These are phyloP conservation scores for Leucania comma DNA, from an alignment of 2,888 invertebrate species.

Conservation along the genomic window DNA sequence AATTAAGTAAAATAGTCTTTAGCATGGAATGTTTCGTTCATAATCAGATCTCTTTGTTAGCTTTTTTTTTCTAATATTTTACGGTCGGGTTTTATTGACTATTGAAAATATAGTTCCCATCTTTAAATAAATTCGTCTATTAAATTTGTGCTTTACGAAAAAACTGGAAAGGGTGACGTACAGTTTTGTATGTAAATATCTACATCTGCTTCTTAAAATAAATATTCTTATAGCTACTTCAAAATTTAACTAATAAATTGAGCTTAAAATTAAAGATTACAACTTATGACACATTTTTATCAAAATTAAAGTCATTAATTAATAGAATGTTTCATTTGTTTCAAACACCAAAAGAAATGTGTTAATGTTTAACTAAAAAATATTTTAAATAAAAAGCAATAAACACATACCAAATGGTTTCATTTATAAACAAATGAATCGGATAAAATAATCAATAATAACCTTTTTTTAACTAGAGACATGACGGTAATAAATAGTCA, in stretches of 20 bases:
- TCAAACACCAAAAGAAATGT: neutral
- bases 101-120: neutral
- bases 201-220: neutral
- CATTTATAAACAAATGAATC: slow-evolving; percentile 15
- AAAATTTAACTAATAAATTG: slow-evolving; percentile 10
- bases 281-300: neutral
- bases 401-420: neutral
- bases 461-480: neutral
- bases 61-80: neutral
- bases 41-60: slow-evolving; percentile 42
- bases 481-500: neutral
- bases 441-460: neutral
- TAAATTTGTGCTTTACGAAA: neutral
- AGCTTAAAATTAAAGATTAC: slow-evolving; percentile 21
- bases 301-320: neutral
- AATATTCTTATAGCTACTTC: neutral
- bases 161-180: slow-evolving; percentile 18
- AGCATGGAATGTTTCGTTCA: slow-evolving; percentile 41
- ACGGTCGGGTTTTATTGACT: neutral
- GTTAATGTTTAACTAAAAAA: neutral
- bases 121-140: neutral
- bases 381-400: neutral
- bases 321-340: neutral
- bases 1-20: slow-evolving; percentile 40
- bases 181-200: neutral